These are phyloP conservation scores for Barypeithes pellucidus DNA, from an alignment of 2,888 invertebrate genomes.

Conservation along the genomic window DNA sequence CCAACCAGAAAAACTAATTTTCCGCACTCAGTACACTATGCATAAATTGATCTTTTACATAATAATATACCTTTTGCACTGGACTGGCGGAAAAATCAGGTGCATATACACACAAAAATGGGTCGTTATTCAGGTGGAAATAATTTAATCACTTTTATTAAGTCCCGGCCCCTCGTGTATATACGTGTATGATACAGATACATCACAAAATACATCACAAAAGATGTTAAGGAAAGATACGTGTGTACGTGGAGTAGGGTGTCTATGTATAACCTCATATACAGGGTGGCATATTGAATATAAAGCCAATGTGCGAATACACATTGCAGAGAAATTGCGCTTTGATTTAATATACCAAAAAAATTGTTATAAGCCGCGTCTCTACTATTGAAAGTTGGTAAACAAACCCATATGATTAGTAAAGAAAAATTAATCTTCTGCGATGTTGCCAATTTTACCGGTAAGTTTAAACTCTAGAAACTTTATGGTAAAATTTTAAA, in stretches of 20 bases:
- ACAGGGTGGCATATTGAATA: not conserved
- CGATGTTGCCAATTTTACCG: no score
- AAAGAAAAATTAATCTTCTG: no score
- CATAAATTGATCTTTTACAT: constrained; percentile 6
- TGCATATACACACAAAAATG: constrained; percentile 8
- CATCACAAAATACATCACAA: constrained; percentile 35
- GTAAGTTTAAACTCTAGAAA: no score
- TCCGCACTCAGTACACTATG: not conserved
- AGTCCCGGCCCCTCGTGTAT: constrained; percentile 23
- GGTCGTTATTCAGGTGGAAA: constrained; percentile 36
- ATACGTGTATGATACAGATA: constrained; percentile 27
- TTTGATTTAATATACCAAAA: no score
- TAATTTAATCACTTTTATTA: constrained; percentile 44
- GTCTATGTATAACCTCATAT: constrained; percentile 2
- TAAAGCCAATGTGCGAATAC: no score
- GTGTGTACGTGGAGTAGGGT: constrained; percentile 11
- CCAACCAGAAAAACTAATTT: not conserved
- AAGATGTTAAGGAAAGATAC: constrained; percentile 27
- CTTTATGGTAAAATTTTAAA: no score
- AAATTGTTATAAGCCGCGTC: no score
- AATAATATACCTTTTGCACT: constrained; percentile 5
- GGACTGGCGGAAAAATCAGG: constrained; percentile 33
- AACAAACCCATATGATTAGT: no score
- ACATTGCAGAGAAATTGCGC: no score
- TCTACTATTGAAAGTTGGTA: no score